A percentile compares a stretch with the other conserved stretches of the same genome.
Evolutionary conservation across 35 echinoderm and acorn worm genomes (phyloP).

Genomic region (Ophiothrix spiculata): DNA sequence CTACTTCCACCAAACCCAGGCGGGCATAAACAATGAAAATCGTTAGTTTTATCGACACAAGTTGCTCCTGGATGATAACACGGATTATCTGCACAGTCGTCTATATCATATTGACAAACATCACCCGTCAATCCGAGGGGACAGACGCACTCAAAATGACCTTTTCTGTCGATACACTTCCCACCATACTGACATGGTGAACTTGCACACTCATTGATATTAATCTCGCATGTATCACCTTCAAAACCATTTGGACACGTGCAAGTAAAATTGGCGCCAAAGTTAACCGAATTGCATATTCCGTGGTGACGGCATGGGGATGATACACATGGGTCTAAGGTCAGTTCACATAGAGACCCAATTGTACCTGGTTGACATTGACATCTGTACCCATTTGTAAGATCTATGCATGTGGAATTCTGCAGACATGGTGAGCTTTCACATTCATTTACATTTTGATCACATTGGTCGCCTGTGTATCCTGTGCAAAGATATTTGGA

Average conservation of each 20-base stretch:
- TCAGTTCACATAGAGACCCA: slow-evolving; percentile 31
- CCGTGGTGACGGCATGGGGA: slow-evolving; percentile 49
- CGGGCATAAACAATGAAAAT: slow-evolving; percentile 39
- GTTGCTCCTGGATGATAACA: slow-evolving; percentile 34
- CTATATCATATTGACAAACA: slow-evolving; percentile 68
- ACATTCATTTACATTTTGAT: neutral
- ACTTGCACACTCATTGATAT: slow-evolving; percentile 51
- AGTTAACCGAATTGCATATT: slow-evolving; percentile 28
- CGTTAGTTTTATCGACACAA: slow-evolving; percentile 45
- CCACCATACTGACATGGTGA: slow-evolving; percentile 72
- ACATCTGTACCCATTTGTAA: neutral
- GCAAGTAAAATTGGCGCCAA: slow-evolving; percentile 34
- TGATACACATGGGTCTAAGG: slow-evolving; percentile 44
- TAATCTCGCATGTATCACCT: slow-evolving; percentile 31
- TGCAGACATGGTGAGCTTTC: neutral
- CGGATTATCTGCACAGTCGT: slow-evolving; percentile 64
- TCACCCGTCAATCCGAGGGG: slow-evolving; percentile 45
- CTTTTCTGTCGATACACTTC: slow-evolving; percentile 57
- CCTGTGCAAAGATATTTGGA: neutral
- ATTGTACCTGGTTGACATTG: slow-evolving; percentile 35
- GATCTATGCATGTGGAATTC: neutral
- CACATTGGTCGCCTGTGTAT: neutral
- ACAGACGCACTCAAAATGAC: slow-evolving; percentile 55
- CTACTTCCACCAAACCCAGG: slow-evolving; percentile 37
- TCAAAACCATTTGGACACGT: slow-evolving; percentile 33